Percentiles rank a stretch among this genome's conserved stretches.
phyloP scores from a whole-genome alignment of 2,888 invertebrate species.

The Belgica antarctica region DNA sequence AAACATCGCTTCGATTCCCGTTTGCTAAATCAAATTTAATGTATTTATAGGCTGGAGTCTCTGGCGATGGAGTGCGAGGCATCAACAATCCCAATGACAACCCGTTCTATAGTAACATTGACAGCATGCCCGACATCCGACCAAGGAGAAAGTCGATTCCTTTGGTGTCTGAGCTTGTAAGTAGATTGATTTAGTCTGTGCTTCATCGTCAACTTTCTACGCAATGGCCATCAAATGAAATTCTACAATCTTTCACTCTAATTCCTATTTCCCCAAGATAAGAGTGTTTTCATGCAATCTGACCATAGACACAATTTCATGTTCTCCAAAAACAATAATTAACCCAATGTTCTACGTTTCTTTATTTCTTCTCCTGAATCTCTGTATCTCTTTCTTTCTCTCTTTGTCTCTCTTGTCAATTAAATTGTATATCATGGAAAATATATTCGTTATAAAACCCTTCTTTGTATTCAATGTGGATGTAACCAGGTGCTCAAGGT shows the following conservation, averaged over 20 bases:
- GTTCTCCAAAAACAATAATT: background rate
- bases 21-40: conserved; percentile 8
- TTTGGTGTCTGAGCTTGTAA: conserved; percentile 97
- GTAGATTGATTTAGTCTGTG: conserved; percentile 54
- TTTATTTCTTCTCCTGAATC: background rate
- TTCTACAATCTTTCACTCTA: no score
- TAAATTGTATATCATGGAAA: conserved; percentile 1
- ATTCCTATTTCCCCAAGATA: no score
- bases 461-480: conserved; percentile 11
- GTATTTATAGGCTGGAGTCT: background rate
- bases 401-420: conserved; percentile 10
- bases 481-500: conserved; percentile 57
- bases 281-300: no score
- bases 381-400: conserved; percentile 17
- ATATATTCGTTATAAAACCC: background rate
- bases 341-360: background rate
- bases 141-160: conserved; percentile 96
- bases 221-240: background rate
- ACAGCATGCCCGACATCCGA: conserved; percentile 99
- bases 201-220: background rate
- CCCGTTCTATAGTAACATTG: conserved; percentile 99
- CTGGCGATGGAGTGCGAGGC: conserved; percentile 36
- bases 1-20: no score
- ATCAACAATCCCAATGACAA: conserved; percentile 88
- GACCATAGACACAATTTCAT: background rate